A percentile compares a stretch with the other conserved stretches of the same genome.
phyloP scores from a whole-genome alignment of 2,888 invertebrate species.

The Sarcophaga subvicina region DNA sequence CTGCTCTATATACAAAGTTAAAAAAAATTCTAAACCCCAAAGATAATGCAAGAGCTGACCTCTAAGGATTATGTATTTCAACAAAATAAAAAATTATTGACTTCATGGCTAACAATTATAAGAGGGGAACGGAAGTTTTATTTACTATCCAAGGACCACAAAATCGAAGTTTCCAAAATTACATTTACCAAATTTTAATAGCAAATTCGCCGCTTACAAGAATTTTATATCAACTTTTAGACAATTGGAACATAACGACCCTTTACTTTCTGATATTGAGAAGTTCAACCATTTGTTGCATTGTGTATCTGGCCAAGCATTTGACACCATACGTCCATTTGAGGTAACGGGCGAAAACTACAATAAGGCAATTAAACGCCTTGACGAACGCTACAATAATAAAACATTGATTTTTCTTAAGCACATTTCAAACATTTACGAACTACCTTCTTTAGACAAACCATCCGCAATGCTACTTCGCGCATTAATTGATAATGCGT shows the following conservation, averaged over 20 bases:
- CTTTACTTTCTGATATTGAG: slow-evolving; percentile 26
- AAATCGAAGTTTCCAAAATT: neutral
- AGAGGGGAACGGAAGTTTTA: neutral
- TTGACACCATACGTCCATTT: slow-evolving; percentile 48
- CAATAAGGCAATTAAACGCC: slow-evolving; percentile 26
- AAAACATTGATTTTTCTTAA: slow-evolving; percentile 50
- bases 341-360: slow-evolving; percentile 45
- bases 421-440: slow-evolving; percentile 42
- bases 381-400: slow-evolving; percentile 48
- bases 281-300: slow-evolving; percentile 49
- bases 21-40: too few species aligned
- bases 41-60: too few species aligned
- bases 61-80: neutral
- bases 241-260: slow-evolving; percentile 9
- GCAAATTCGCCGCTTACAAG: slow-evolving; percentile 18
- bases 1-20: too few species aligned
- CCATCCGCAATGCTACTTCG: slow-evolving; percentile 37
- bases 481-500: slow-evolving; percentile 43
- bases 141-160: neutral
- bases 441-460: slow-evolving; percentile 29
- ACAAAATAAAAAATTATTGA: neutral
- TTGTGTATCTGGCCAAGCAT: slow-evolving; percentile 44
- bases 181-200: slow-evolving; percentile 18
- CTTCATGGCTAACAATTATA: neutral
- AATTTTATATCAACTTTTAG: slow-evolving; percentile 20